These are phyloP conservation scores for Ivindomyrus marchei DNA, from an alignment of 2,113 vertebrate species.

Conservation along the genomic window DNA sequence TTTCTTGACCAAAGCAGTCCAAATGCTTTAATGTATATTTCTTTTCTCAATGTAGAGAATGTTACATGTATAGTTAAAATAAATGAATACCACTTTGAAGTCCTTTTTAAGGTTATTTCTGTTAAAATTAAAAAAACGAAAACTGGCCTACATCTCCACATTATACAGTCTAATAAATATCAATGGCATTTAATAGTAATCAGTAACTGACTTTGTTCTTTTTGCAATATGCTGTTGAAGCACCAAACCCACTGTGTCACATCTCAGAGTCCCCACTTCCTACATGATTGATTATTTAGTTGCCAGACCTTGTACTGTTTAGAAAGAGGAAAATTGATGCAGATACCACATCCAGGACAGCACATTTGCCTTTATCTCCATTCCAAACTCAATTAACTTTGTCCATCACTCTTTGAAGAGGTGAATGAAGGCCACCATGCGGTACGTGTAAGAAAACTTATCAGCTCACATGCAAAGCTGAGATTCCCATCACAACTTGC, in stretches of 20 bases:
- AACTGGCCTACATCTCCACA: not conserved
- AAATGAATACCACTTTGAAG: not conserved
- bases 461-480: conserved; percentile 24
- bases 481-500: conserved; percentile 22
- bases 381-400: conserved; percentile 33
- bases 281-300: conserved; percentile 6
- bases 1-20: not conserved
- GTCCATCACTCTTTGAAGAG: not conserved
- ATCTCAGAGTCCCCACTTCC: not conserved
- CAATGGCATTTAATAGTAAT: not conserved
- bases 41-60: not conserved
- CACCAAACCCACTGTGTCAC: not conserved
- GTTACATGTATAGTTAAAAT: not conserved
- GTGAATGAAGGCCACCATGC: conserved; percentile 30
- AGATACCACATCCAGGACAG: conserved; percentile 15
- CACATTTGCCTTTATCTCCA: conserved; percentile 10
- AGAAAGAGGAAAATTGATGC: not conserved
- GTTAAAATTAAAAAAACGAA: not conserved
- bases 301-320: not conserved
- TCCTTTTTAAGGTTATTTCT: not conserved
- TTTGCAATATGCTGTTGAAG: not conserved
- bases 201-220: not conserved
- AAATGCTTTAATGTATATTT: not conserved
- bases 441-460: conserved; percentile 24
- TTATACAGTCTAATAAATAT: not conserved